These are phyloP conservation scores for Pantherophis guttatus DNA, from an alignment of 2,113 vertebrate genomes.

Conservation along the genomic window DNA sequence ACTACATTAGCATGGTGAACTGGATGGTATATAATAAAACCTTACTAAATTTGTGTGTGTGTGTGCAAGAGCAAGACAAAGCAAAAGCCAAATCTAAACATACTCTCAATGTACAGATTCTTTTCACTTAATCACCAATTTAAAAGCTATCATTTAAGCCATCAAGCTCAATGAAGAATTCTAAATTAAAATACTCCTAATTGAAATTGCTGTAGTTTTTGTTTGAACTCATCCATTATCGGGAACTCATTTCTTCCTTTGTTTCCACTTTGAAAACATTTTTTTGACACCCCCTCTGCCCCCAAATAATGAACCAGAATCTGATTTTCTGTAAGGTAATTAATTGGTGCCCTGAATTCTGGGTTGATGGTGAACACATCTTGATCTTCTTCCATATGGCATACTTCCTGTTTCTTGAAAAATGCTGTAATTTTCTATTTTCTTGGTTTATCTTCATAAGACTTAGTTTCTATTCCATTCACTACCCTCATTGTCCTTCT, in stretches of 20 bases:
- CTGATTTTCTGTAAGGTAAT: background rate
- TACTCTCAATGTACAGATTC: background rate
- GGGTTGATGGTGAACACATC: background rate
- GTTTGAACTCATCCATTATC: background rate
- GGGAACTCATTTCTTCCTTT: background rate
- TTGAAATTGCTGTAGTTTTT: background rate
- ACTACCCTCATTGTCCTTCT: background rate
- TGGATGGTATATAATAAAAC: background rate
- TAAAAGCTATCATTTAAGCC: background rate
- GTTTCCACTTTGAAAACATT: background rate
- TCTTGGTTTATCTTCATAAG: background rate
- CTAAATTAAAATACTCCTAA: background rate
- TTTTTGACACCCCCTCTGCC: background rate
- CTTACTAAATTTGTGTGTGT: no score
- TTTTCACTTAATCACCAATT: background rate
- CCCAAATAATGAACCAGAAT: background rate
- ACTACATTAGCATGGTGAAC: background rate
- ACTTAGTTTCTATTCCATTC: background rate
- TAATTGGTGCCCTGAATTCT: background rate
- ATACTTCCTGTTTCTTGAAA: background rate
- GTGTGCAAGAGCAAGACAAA: background rate
- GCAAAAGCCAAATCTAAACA: background rate
- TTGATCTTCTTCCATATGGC: background rate
- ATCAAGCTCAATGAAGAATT: background rate
- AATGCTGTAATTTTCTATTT: background rate